Evolutionary conservation across 30 jellyfish, hydroid and myxozoan genomes (phyloP), one percentile per base, ranked within the genome.

Genomic region (Catostylus mosaicus): DNA sequence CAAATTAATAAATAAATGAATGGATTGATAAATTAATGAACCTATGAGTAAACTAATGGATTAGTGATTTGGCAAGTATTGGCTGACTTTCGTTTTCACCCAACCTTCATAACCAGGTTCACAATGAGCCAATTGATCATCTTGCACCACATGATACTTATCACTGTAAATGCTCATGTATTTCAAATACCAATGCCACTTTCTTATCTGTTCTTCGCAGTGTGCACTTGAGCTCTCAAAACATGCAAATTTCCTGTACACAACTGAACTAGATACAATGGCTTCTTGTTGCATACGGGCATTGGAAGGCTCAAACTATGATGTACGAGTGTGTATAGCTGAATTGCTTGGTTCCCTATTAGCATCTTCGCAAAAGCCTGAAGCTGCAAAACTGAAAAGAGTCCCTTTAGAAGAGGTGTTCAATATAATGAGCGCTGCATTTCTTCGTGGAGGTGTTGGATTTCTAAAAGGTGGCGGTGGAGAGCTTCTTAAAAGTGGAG

Each of bases 211-310:
- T 34, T 34, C 11, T 45, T 57, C 23, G 36, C 43, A 93, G 99
- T 94, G 99, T 84, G 99, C 99, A 35, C 62, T 94, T 75, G 97
- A 94, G 85, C 77, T 94, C 54, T 81, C 99, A 70, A 82, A 70
- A 52, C 96, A 94, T 70, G 99, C 97, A 11, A 46, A 69, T 29
- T 82, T 94, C 67, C 61, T 94, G 82, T 94, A 82, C 77, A 94
- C 99, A 63, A 73, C 96, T 1, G 99, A 94, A 52, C 89, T 94
- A 16, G 99, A 94, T 63, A 46, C 86, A 18, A 77, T 94, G 96
- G 99, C 96, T 1, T 94, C 99, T 12, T 75, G 91, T 29, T 82
- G 96, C 46, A 78, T 94, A 8, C 77, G 67, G 40, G 99, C 96
- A 0, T 62, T 94, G 61, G 99, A 94, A 43, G 97, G 97, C 43